Evolutionary conservation across 2,888 invertebrate genomes (phyloP).

Genomic region (Phalera bucephala): DNA sequence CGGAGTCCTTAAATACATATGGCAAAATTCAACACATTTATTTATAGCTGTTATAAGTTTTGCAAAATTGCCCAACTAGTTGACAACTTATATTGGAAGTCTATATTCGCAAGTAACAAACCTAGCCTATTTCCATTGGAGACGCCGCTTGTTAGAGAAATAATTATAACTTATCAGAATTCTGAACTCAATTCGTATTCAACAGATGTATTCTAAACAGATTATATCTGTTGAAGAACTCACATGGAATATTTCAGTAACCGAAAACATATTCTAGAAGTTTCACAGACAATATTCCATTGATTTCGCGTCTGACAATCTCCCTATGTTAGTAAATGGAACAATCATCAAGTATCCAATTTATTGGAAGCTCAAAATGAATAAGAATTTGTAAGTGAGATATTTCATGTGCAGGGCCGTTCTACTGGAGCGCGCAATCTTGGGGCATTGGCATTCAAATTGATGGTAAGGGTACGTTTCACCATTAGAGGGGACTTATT

Average conservation of each 20-base stretch:
- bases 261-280: conserved; percentile 7
- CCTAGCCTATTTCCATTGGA: neutral
- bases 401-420: conserved; percentile 73
- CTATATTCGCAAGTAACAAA: neutral
- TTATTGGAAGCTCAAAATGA: conserved; percentile 62
- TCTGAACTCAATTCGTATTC: too few relatives aligned
- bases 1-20: too few relatives aligned
- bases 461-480: conserved; percentile 82
- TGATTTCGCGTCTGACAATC: conserved; percentile 19
- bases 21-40: too few relatives aligned
- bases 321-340: too few relatives aligned
- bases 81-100: neutral
- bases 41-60: too few relatives aligned
- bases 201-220: neutral
- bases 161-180: neutral
- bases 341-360: conserved; percentile 66
- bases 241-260: conserved; percentile 1
- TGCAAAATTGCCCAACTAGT: too few relatives aligned
- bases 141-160: neutral
- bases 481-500: conserved; percentile 82
- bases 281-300: conserved; percentile 12
- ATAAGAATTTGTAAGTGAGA: conserved; percentile 68
- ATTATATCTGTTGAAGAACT: neutral
- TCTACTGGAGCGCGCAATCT: conserved; percentile 71
- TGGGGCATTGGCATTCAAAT: conserved; percentile 81